Evolutionary conservation across 2,888 invertebrate species (phyloP), one percentile per base, ranked within the genome.

Genomic region (Brenthis hecate): DNA sequence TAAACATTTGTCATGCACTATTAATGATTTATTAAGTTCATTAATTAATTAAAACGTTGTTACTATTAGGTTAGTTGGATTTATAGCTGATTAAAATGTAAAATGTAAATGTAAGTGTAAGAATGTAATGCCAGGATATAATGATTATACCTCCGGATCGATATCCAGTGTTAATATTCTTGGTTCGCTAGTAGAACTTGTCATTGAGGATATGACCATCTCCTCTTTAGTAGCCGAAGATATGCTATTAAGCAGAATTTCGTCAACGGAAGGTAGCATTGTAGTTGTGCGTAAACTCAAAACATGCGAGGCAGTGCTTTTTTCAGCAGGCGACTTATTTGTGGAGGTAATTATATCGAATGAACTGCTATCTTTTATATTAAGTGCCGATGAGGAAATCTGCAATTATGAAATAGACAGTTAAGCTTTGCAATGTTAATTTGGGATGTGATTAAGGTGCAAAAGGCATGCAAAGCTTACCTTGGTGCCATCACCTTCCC

Each of bases 171-270:
- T 94, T 89, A 94, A 92, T 90, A 92, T 92, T 89, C 89, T 92
- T 83, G 92, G 91, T 90, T 92, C 89, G 81, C 81, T 84, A 88
- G 92, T 93, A 77, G 92, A 89, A 83, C 88, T 92, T 78, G 84
- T 89, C 87, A 92, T 91, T 81, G 90, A 89, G 80, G 91, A 89
- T 86, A 91, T 89, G 84, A 91, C 89, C 88, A 92, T 93, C 78
- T 94, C 92, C 87, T 94, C 93, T 89, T 93, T 94, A 87, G 93
- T 93, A 75, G 94, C 94, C 78, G 93, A 92, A 82, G 94, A 91
- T 82, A 94, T 91, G 91, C 93, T 94, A 87, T 93, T 94, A 87
- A 94, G 93, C 88, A 94, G 88, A 86, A 94, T 92, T 85, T 94
- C 94, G 83, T 93, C 92, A 88, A 94, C 85, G 84, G 93, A 92